Conservation (phyloP, 2,113 vertebrate genomes). For the Alectura lathami region DNA sequence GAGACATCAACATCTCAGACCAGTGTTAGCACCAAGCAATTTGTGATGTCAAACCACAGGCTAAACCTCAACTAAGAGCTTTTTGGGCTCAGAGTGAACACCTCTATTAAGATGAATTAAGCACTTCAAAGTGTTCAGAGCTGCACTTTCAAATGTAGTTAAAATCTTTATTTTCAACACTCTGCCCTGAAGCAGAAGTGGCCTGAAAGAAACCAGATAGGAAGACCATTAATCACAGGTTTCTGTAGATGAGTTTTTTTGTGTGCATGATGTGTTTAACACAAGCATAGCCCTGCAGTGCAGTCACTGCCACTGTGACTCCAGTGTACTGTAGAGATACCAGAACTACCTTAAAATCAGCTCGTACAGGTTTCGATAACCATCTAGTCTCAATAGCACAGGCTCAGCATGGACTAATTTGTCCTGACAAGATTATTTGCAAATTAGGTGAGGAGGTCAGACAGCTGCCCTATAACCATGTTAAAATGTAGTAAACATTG, state of each 20-base stretch:
- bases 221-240: not conserved
- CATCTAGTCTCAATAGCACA: constrained; percentile 29
- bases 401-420: constrained; percentile 45
- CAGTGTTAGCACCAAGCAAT: constrained; percentile 45
- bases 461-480: constrained; percentile 14
- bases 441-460: constrained; percentile 67
- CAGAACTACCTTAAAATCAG: constrained; percentile 43
- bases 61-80: constrained; percentile 66
- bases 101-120: constrained; percentile 60
- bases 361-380: constrained; percentile 24
- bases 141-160: not conserved
- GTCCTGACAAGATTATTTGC: constrained; percentile 61
- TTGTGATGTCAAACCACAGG: constrained; percentile 65
- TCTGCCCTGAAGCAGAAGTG: not conserved
- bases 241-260: not conserved
- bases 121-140: constrained; percentile 12
- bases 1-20: constrained; percentile 36
- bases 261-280: not conserved
- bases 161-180: constrained; percentile 11
- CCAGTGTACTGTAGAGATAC: not conserved
- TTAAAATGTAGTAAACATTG: not conserved
- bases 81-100: constrained; percentile 27
- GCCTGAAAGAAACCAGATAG: not conserved
- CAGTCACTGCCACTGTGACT: not conserved
- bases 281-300: not conserved